phyloP scores from a whole-genome alignment of 1,140 invertebrate species.

The Drosophila kanapiae region DNA sequence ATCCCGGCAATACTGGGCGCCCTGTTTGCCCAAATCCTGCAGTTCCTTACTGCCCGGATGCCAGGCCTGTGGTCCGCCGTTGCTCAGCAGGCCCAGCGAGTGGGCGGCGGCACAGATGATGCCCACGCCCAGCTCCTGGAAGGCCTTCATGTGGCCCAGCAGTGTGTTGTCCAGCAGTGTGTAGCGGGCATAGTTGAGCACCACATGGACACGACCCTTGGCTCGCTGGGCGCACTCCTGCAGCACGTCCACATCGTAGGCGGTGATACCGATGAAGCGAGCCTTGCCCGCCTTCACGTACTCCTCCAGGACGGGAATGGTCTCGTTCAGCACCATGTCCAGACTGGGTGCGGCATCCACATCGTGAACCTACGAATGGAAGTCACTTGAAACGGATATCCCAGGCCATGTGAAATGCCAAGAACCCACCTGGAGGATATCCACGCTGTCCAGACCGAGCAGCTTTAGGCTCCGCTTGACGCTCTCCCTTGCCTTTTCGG shows the following conservation, averaged over 20 bases:
- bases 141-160: slow-evolving; percentile 90
- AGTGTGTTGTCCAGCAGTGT: slow-evolving; percentile 94
- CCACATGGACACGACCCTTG: slow-evolving; percentile 87
- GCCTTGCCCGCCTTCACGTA: slow-evolving; percentile 91
- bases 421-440: slow-evolving; percentile 90
- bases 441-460: slow-evolving; percentile 93
- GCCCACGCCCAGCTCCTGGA: slow-evolving; percentile 90
- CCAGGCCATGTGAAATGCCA: too few relatives aligned
- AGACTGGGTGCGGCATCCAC: slow-evolving; percentile 86
- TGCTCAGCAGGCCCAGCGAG: slow-evolving; percentile 94
- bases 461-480: slow-evolving; percentile 91
- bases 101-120: slow-evolving; percentile 93
- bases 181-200: slow-evolving; percentile 92
- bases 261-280: slow-evolving; percentile 93
- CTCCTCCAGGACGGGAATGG: slow-evolving; percentile 92
- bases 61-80: slow-evolving; percentile 91
- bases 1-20: slow-evolving; percentile 89
- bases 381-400: not conserved
- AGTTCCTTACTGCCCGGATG: slow-evolving; percentile 92
- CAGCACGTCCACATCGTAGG: slow-evolving; percentile 92
- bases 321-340: slow-evolving; percentile 93
- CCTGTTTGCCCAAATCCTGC: slow-evolving; percentile 88
- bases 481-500: slow-evolving; percentile 89
- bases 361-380: slow-evolving; percentile 87
- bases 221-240: slow-evolving; percentile 89